phyloP scores from a whole-genome alignment of 2,113 vertebrate species.

The Salvelinus alpinus region DNA sequence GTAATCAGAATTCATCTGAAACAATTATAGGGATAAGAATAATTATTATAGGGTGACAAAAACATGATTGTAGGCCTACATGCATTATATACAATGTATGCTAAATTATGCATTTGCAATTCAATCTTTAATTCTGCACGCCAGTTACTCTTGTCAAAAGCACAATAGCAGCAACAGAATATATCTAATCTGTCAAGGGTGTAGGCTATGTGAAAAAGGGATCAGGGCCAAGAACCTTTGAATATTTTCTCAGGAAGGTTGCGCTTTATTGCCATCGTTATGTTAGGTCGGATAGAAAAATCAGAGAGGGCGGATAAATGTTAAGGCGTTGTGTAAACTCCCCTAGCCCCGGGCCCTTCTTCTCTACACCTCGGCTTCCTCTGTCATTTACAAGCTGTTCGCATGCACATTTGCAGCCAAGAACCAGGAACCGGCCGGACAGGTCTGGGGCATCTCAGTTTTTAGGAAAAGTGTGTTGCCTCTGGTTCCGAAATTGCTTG shows the following conservation, averaged over 20 bases:
- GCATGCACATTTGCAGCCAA: conserved; percentile 58
- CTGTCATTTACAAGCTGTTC: conserved; percentile 69
- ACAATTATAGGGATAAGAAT: no score
- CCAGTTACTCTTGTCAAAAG: conserved; percentile 12
- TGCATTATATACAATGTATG: no score
- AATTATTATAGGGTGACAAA: no score
- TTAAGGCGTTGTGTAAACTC: conserved; percentile 76
- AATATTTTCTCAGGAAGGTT: conserved; percentile 46
- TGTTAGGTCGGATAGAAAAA: conserved; percentile 55
- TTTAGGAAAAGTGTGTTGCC: conserved; percentile 39
- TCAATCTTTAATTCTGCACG: conserved; percentile 19
- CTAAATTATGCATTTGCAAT: no score
- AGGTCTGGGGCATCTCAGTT: conserved; percentile 43
- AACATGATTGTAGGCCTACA: no score
- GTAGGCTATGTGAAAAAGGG: conserved; percentile 31
- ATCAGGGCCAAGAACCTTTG: conserved; percentile 21
- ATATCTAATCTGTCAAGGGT: conserved; percentile 36
- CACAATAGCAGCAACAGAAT: conserved; percentile 1
- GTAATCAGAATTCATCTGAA: no score
- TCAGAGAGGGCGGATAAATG: conserved; percentile 65
- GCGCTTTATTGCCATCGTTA: conserved; percentile 54
- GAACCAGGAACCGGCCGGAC: conserved; percentile 65
- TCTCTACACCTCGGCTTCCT: conserved; percentile 74
- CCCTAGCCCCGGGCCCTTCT: conserved; percentile 63
- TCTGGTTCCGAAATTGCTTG: conserved; percentile 48